Base-by-base conservation (phyloP, 2,113 vertebrate species). In the Nicator chloris region DNA sequence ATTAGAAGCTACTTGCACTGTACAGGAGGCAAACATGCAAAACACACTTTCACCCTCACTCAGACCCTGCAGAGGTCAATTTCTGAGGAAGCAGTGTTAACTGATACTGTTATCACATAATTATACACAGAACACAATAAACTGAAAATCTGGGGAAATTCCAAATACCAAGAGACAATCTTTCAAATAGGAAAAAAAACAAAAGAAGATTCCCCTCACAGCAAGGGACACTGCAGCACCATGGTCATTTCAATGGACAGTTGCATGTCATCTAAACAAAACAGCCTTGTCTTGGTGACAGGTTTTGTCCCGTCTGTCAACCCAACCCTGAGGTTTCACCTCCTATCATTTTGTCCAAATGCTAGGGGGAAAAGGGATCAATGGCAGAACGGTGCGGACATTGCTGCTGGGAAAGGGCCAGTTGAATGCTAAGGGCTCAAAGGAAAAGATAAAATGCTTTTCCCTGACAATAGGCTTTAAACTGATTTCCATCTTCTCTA, bases 1-100 rank as follows among this genome's bases (percentile, higher is more conserved):
- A 28, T 19, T 51, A 95, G 79, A 78, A 88, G 51, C 68, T 53
- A 59, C 82, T 81, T 37, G 47, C 35, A n/a, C n/a, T 37, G 45
- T n/a, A 86, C 88, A 95, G 85, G 82, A 96, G 68, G 44, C 86
- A 93, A 75, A 71, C 49, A 75, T 31, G 44, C 60, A 81, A 90
- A 92, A 95, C 13, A 56, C 42, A 95, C 57, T 94, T 94, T 94
- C 49, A 64, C 57, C 80, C 88, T 88, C 53, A 35, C n/a, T 71
- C 37, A 13, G 80, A 40, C 60, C 27, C 49, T 59, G 39, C 56
- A 86, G 56, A 91, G 94, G 83, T 95, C 92, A 78, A 19, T 33
- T 51, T 83, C 72, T 75, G 65, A 86, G 86, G 88, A 95, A 95
- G 35, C 63, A 53, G 40, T 33, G 51, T 81, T 82, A 90, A 84